Percentiles rank a stretch among this genome's conserved stretches.
Conservation (phyloP, 2,888 invertebrate genomes). For the Thysanoteuthis rhombus region DNA sequence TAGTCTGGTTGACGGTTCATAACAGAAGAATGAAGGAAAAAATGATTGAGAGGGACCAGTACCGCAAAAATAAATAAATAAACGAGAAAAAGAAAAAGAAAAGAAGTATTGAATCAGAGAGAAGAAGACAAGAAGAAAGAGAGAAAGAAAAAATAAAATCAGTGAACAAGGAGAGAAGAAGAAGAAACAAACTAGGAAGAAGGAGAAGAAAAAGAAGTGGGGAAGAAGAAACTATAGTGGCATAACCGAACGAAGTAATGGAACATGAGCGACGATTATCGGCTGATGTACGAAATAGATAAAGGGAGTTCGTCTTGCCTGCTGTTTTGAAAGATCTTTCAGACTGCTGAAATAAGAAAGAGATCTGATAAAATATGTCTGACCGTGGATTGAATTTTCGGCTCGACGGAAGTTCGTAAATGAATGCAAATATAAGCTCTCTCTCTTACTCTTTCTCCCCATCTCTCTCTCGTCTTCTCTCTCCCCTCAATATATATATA, state of each 20-base stretch:
- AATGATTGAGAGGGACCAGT: no score
- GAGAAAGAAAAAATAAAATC: no score
- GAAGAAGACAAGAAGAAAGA: background rate
- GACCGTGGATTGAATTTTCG: background rate
- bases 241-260: background rate
- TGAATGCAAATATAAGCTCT: background rate
- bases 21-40: no score
- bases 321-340: background rate
- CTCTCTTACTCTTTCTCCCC: no score
- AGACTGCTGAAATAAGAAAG: background rate
- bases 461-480: no score
- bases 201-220: background rate
- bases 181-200: background rate
- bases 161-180: background rate
- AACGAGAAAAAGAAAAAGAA: background rate
- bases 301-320: background rate
- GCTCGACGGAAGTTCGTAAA: background rate
- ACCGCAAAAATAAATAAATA: no score
- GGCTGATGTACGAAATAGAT: background rate
- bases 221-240: background rate
- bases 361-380: background rate
- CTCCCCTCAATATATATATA: no score
- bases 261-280: background rate
- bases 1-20: no score
- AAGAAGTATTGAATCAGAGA: background rate